A percentile compares a stretch with the other conserved stretches of the same genome.
Evolutionary conservation across 2,113 vertebrate genomes (phyloP).

Genomic region (Scomber japonicus): DNA sequence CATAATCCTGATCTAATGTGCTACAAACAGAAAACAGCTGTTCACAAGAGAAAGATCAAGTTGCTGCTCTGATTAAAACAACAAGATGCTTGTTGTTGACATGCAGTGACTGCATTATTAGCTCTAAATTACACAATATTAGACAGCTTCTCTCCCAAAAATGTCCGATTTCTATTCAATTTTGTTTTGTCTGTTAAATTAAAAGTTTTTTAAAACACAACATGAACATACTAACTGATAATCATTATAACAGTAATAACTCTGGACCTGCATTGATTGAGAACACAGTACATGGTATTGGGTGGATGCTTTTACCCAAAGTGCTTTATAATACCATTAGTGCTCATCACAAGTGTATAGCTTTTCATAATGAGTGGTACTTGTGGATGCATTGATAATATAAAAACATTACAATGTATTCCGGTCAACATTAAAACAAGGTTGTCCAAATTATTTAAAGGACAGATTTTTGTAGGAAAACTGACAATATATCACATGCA

Average conservation of each 20-base stretch:
- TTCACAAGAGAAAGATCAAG: conserved; percentile 62
- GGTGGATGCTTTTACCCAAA: conserved; percentile 20
- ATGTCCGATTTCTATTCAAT: neutral
- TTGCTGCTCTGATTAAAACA: conserved; percentile 31
- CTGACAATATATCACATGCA: neutral
- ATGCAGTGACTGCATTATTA: conserved; percentile 5
- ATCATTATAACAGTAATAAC: conserved; percentile 17
- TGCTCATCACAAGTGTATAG: conserved; percentile 23
- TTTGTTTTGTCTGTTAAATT: conserved; percentile 3
- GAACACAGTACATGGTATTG: neutral
- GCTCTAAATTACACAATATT: neutral
- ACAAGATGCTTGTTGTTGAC: conserved; percentile 25
- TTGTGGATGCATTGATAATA: neutral
- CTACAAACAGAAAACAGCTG: conserved; percentile 63
- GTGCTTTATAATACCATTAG: conserved; percentile 30
- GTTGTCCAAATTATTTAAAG: neutral
- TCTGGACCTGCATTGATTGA: neutral
- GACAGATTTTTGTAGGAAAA: neutral
- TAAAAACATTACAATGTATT: neutral
- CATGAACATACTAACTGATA: conserved; percentile 15
- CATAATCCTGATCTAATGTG: conserved; percentile 55
- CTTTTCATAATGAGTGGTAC: conserved; percentile 8
- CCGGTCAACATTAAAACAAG: neutral
- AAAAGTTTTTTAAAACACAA: neutral
- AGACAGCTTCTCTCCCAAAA: neutral